A percentile compares a stretch with the other conserved stretches of the same genome.
Evolutionary conservation across 2,888 invertebrate species (phyloP).

Genomic region (Asteroscopus sphinx): DNA sequence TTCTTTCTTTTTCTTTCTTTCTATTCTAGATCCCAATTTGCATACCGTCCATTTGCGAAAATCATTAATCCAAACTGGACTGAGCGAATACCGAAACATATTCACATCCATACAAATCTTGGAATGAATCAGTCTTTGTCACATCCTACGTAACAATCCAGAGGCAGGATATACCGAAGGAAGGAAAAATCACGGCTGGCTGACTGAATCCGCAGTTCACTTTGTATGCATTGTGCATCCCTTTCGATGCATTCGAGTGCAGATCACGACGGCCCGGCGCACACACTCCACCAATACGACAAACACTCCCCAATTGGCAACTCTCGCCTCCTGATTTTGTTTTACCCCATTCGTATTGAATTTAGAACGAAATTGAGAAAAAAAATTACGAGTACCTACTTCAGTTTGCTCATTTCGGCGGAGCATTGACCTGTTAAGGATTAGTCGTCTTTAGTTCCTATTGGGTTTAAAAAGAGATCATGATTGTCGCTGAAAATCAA

Average conservation of each 20-base stretch:
- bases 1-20: too few relatives aligned
- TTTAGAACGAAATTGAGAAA: conserved; percentile 43
- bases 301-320: conserved; percentile 81
- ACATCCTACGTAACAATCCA: conserved; percentile 65
- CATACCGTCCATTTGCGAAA: background rate
- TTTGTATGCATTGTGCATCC: conserved; percentile 83
- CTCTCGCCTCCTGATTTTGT: conserved; percentile 73
- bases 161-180: conserved; percentile 65
- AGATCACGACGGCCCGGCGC: conserved; percentile 70
- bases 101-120: conserved; percentile 58
- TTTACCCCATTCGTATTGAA: conserved; percentile 69
- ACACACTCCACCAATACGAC: conserved; percentile 75
- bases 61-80: conserved; percentile 15
- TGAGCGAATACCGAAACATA: conserved; percentile 39
- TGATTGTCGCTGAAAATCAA: too few relatives aligned
- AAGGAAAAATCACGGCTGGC: conserved; percentile 79
- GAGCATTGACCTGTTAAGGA: conserved; percentile 46
- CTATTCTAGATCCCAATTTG: background rate
- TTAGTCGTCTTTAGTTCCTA: conserved; percentile 33
- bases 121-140: conserved; percentile 72
- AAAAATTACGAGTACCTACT: conserved; percentile 35
- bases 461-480: background rate
- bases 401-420: conserved; percentile 42
- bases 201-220: conserved; percentile 73
- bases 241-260: conserved; percentile 73